Conservation (phyloP, 2,113 vertebrate genomes). For the Scophthalmus maximus region DNA sequence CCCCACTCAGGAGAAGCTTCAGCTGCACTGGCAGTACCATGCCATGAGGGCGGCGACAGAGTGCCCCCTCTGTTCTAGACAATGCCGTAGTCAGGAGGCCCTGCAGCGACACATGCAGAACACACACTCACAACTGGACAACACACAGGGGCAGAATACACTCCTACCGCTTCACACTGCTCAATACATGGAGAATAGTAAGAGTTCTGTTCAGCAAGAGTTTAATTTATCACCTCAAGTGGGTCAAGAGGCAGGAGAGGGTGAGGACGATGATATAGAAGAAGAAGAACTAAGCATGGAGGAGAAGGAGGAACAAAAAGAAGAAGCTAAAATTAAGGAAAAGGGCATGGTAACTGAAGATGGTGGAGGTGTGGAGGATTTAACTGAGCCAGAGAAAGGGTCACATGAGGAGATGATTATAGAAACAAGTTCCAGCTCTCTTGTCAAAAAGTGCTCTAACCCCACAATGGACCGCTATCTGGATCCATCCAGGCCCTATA, state of each 20-base stretch:
- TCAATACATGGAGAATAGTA: constrained; percentile 86
- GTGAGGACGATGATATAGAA: constrained; percentile 89
- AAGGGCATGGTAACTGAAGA: constrained; percentile 85
- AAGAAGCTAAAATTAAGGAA: constrained; percentile 87
- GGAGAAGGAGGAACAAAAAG: constrained; percentile 65
- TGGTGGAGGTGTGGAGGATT: constrained; percentile 86
- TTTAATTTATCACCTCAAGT: constrained; percentile 88
- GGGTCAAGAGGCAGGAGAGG: constrained; percentile 91
- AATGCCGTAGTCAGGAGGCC: constrained; percentile 96
- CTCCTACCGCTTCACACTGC: constrained; percentile 67
- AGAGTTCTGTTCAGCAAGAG: constrained; percentile 91
- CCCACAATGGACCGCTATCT: constrained; percentile 97
- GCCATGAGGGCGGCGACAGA: constrained; percentile 98
- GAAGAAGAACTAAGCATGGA: constrained; percentile 83
- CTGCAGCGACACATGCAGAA: constrained; percentile 97
- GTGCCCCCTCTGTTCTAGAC: constrained; percentile 97
- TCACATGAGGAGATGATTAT: constrained; percentile 87
- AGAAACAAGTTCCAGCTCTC: constrained; percentile 87
- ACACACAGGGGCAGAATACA: constrained; percentile 90
- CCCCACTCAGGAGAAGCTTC: constrained; percentile 96
- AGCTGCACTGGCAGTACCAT: constrained; percentile 97
- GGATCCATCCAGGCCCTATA: constrained; percentile 96
- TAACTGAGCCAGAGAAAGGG: constrained; percentile 86
- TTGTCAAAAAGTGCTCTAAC: constrained; percentile 91
- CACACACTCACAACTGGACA: constrained; percentile 84